phyloP scores from a whole-genome alignment of 2,797 vertebrate species.

The Halcyon chelicuti region DNA sequence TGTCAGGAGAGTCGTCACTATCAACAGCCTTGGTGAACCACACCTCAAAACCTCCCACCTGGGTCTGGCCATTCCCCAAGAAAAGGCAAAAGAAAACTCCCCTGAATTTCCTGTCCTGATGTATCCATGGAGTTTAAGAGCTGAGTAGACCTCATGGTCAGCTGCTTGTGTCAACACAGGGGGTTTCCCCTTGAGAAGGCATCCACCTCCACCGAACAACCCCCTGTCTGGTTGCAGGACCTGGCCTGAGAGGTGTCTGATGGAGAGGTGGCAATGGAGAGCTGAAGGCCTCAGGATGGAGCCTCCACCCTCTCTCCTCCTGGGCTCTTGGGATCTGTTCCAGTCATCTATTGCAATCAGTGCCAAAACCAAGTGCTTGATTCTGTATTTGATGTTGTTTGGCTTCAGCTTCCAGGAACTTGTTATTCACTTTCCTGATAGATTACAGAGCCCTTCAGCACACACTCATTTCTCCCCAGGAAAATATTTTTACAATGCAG shows the following conservation, averaged over 20 bases:
- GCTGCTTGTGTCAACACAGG: background rate
- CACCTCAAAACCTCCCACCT: background rate
- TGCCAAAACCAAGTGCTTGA: background rate
- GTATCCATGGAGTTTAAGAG: background rate
- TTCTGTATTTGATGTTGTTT: background rate
- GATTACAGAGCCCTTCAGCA: conserved; percentile 11
- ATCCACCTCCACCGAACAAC: background rate
- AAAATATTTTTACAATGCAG: background rate
- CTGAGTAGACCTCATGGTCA: background rate
- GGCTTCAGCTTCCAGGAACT: conserved; percentile 15
- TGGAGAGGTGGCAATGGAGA: background rate
- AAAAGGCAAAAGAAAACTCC: background rate
- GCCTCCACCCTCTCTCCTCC: background rate
- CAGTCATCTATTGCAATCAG: background rate
- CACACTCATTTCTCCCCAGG: background rate
- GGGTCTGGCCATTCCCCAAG: background rate
- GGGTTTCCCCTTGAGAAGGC: background rate
- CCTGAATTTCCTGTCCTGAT: background rate
- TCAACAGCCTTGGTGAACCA: background rate
- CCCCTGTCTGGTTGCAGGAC: background rate
- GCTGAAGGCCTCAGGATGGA: background rate
- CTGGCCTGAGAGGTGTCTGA: background rate
- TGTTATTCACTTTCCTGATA: conserved; percentile 1
- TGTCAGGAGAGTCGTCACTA: background rate
- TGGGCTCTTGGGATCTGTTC: background rate